Evolutionary conservation across 2,797 vertebrate genomes (phyloP).

Genomic region (Neosilurus hyrtlii): DNA sequence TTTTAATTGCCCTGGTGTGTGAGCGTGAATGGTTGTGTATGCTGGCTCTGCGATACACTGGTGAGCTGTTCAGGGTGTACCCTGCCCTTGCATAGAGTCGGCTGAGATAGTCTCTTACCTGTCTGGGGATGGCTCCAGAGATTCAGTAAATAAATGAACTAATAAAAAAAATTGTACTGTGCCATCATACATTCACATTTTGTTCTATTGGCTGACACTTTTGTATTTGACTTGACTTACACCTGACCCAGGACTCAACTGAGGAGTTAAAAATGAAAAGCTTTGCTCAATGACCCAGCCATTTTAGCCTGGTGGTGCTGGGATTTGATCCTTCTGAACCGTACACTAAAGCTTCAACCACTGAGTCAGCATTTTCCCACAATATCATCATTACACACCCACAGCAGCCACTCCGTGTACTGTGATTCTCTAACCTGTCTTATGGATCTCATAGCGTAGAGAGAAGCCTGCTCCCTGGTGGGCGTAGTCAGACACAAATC

Average conservation of each 20-base stretch:
- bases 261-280: not conserved
- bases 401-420: not conserved
- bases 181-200: not conserved
- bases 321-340: not conserved
- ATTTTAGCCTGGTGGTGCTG: not conserved
- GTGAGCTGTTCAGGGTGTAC: too few species aligned
- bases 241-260: not conserved
- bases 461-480: conserved; percentile 97
- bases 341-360: not conserved
- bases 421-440: conserved; percentile 78
- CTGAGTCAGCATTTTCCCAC: too few species aligned
- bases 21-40: too few species aligned
- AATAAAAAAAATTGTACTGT: not conserved
- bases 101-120: too few species aligned
- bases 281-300: not conserved
- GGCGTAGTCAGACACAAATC: conserved; percentile 93
- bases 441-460: conserved; percentile 97
- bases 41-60: too few species aligned
- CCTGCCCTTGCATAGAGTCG: too few species aligned
- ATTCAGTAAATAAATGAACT: too few species aligned
- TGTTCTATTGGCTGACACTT: not conserved
- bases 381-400: not conserved
- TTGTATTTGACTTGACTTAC: not conserved
- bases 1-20: too few species aligned
- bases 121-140: too few species aligned